These are phyloP conservation scores for Rhinogobio ventralis DNA, from an alignment of 2,797 vertebrate genomes.

Conservation along the genomic window DNA sequence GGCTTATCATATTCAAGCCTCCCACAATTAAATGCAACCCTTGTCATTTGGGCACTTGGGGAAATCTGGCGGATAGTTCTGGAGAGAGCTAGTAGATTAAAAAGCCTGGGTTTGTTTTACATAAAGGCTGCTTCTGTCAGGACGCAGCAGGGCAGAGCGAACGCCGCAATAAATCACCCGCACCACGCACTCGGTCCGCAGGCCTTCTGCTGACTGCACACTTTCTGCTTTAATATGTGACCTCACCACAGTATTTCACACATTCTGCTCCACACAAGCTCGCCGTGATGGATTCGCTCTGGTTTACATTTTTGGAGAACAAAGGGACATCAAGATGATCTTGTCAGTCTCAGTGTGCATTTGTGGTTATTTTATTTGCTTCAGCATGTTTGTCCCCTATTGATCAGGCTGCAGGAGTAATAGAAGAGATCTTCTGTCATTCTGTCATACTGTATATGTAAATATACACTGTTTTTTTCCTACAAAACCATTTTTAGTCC, in stretches of 20 bases:
- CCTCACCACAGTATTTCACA: slow-evolving; percentile 71
- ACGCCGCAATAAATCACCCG: slow-evolving; percentile 77
- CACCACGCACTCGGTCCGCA: slow-evolving; percentile 75
- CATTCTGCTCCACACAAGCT: slow-evolving; percentile 55
- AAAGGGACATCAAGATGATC: slow-evolving; percentile 23
- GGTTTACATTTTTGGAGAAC: slow-evolving; percentile 23
- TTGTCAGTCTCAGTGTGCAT: neutral
- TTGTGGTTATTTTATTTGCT: neutral
- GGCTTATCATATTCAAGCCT: slow-evolving; percentile 69
- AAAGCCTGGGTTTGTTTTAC: slow-evolving; percentile 81
- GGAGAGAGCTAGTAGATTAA: slow-evolving; percentile 72
- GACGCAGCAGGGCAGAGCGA: slow-evolving; percentile 76
- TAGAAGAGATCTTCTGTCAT: neutral
- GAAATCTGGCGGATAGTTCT: slow-evolving; percentile 70
- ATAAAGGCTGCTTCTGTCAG: slow-evolving; percentile 79
- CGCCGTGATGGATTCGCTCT: slow-evolving; percentile 48
- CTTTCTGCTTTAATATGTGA: slow-evolving; percentile 77
- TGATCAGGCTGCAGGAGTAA: neutral
- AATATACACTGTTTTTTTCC: too few relatives aligned
- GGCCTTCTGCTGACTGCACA: slow-evolving; percentile 79
- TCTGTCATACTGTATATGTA: neutral
- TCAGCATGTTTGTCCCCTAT: neutral
- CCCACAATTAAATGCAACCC: slow-evolving; percentile 73
- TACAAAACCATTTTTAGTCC: neutral
- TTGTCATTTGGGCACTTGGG: slow-evolving; percentile 75